These are phyloP conservation scores for Furcifer pardalis DNA, from an alignment of 2,797 vertebrate species.

Conservation along the genomic window DNA sequence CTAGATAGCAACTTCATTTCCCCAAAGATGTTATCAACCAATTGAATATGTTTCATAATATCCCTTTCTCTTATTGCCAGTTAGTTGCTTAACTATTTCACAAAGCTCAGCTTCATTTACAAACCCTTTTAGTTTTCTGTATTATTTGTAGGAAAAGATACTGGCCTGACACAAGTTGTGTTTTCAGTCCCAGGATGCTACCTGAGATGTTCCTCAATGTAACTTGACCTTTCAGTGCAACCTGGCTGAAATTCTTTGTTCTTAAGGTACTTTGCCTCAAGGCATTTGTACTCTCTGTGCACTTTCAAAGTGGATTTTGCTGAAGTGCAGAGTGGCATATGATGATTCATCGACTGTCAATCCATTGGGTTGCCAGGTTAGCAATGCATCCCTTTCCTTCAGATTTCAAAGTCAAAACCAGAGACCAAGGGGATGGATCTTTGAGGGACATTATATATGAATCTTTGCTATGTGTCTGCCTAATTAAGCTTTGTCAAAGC, in stretches of 20 bases:
- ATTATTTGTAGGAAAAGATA: neutral
- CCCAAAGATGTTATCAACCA: neutral
- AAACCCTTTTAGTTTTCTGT: neutral
- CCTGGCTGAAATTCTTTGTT: neutral
- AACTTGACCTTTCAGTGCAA: neutral
- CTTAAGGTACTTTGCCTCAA: neutral
- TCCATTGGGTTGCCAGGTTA: no score
- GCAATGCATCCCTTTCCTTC: no score
- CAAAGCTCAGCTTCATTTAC: neutral
- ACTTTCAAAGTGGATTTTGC: no score
- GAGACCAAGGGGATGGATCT: no score
- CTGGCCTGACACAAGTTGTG: neutral
- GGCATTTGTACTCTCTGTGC: no score
- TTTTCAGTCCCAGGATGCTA: neutral
- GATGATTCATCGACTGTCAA: no score
- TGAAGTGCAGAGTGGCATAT: no score
- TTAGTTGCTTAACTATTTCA: neutral
- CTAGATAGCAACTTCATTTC: neutral
- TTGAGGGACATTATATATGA: no score
- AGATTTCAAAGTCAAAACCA: no score
- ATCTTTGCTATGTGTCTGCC: no score
- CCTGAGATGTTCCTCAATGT: neutral
- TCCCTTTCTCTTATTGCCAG: neutral
- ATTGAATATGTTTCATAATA: neutral
- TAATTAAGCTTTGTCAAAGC: no score